Percentiles rank a stretch among this genome's conserved stretches.
phyloP scores from a whole-genome alignment of 1,140 invertebrate species.

The Agrilus planipennis region DNA sequence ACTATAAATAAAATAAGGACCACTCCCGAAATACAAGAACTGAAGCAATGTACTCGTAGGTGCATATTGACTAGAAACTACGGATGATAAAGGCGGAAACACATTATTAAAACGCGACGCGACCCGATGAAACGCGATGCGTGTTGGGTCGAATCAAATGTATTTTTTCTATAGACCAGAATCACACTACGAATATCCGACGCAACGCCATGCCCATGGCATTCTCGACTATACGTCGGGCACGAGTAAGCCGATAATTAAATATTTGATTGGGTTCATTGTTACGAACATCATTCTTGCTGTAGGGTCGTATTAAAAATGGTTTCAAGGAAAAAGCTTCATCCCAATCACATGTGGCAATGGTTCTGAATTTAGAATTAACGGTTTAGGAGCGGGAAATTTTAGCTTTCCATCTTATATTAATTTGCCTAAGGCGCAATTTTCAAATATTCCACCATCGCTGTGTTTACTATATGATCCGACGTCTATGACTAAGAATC shows the following conservation, averaged over 20 bases:
- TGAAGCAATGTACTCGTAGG: too few species aligned
- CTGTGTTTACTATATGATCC: constrained; percentile 21
- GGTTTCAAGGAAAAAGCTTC: constrained; percentile 27
- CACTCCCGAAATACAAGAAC: too few species aligned
- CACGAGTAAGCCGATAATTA: constrained; percentile 32
- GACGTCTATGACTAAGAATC: constrained; percentile 30
- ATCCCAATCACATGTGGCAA: constrained; percentile 11
- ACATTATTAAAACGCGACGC: too few species aligned
- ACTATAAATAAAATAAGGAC: too few species aligned
- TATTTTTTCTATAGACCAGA: too few species aligned
- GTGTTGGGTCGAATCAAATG: too few species aligned
- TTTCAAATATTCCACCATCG: constrained; percentile 24
- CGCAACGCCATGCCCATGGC: constrained; percentile 37
- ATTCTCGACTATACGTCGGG: constrained; percentile 32
- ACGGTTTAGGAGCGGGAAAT: neutral
- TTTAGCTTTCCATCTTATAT: constrained; percentile 7
- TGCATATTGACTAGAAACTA: too few species aligned
- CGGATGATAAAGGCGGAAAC: too few species aligned
- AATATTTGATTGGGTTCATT: constrained; percentile 24
- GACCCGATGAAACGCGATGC: too few species aligned
- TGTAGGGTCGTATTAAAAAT: constrained; percentile 11
- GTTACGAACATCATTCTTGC: constrained; percentile 1
- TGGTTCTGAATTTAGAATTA: neutral
- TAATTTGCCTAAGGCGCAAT: constrained; percentile 11
- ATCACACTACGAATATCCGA: too few species aligned